Evolutionary conservation across 2,113 vertebrate genomes (phyloP).

Genomic region (Xiphophorus couchianus): DNA sequence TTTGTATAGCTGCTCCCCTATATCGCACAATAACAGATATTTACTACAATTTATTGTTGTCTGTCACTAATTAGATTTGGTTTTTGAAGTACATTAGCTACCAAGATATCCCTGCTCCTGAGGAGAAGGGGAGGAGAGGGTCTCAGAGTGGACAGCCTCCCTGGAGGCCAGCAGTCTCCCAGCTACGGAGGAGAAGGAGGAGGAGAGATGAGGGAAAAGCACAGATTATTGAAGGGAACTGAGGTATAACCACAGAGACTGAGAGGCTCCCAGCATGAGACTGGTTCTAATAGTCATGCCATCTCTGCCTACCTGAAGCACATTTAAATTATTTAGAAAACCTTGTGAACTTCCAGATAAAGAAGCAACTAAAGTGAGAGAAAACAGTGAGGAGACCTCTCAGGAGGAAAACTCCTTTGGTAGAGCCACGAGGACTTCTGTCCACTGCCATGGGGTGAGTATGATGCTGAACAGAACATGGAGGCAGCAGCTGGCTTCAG

Average conservation of each 20-base stretch:
- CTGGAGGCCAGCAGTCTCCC: constrained; percentile 25
- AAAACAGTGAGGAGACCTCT: neutral
- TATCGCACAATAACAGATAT: too few species aligned
- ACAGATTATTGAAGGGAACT: constrained; percentile 18
- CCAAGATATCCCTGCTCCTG: too few species aligned
- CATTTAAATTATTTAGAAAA: constrained; percentile 8
- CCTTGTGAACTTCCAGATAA: constrained; percentile 43
- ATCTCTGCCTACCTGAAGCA: constrained; percentile 17
- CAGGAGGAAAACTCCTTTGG: constrained; percentile 19
- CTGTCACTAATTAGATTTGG: too few species aligned
- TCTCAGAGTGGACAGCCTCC: constrained; percentile 6
- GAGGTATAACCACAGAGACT: constrained; percentile 25
- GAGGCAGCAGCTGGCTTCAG: neutral
- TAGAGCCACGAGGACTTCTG: constrained; percentile 29
- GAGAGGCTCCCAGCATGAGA: constrained; percentile 19
- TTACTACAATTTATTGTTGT: too few species aligned
- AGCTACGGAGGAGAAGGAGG: constrained; percentile 7
- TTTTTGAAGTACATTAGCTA: too few species aligned
- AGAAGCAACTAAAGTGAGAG: constrained; percentile 15
- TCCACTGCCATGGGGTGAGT: constrained; percentile 65
- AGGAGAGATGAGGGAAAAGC: constrained; percentile 7
- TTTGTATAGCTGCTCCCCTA: too few species aligned
- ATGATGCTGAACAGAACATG: neutral
- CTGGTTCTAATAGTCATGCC: constrained; percentile 26
- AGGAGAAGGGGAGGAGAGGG: neutral